Evolutionary conservation across 2,113 vertebrate species (phyloP).

Genomic region (Sylvietta virens): DNA sequence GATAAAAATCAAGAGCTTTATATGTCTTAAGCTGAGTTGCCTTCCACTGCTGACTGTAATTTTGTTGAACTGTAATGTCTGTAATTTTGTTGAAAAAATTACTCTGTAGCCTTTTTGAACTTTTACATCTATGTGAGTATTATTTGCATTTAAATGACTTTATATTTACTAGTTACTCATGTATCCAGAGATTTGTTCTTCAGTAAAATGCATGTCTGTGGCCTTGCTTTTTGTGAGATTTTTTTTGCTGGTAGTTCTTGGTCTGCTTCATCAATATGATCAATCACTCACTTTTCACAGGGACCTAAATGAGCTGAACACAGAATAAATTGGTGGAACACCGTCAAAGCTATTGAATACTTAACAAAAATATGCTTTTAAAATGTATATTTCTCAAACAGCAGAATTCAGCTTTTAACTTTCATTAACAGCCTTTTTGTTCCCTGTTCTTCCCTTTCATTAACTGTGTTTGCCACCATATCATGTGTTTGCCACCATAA

Average conservation of each 20-base stretch:
- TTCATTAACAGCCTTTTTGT: not conserved
- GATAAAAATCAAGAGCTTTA: not conserved
- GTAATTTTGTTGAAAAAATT: not conserved
- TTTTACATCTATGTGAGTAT: not conserved
- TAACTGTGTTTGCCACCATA: not conserved
- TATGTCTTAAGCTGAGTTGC: not conserved
- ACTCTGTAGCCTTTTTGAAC: not conserved
- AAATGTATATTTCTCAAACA: not conserved
- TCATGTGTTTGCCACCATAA: not conserved
- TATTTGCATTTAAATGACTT: not conserved
- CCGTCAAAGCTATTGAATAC: not conserved
- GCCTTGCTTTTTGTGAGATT: not conserved
- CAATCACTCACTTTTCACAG: not conserved
- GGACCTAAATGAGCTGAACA: not conserved
- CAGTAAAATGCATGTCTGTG: not conserved
- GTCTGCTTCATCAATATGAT: not conserved
- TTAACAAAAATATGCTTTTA: not conserved
- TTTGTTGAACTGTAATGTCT: not conserved
- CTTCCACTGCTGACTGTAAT: not conserved
- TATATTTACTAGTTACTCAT: not conserved
- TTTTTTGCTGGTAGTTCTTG: not conserved
- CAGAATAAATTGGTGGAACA: not conserved
- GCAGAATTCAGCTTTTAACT: not conserved
- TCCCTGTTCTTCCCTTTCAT: not conserved
- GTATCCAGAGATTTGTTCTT: not conserved